Base-by-base conservation (phyloP, 1,140 invertebrate genomes). In the Drosophila burlai region DNA sequence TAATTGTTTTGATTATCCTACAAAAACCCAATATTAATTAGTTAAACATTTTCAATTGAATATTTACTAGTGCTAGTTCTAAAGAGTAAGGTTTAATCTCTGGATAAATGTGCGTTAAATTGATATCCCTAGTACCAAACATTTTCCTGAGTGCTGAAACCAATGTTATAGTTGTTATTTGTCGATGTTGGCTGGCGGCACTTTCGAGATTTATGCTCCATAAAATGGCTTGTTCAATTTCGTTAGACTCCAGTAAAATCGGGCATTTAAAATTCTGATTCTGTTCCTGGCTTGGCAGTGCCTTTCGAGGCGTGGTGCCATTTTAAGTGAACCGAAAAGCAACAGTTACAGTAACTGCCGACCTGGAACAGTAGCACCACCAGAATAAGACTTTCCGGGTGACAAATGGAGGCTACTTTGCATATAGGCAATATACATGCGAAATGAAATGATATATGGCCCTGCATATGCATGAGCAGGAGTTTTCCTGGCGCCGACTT, bases 381-480 rank as follows among this genome's bases (percentile, higher is more conserved):
- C 6, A 40, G 15, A 49, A 43, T 16, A 24, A 38, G 34, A 4
- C 42, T 42, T 49, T 42, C 24, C 58, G 49, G 75, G 55, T 79
- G 59, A 77, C 76, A 80, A 83, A 87, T 87, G 65, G 58, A 49
- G 67, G 68, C 38, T 52, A 68, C 24, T 76, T 74, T 73, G 78
- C 65, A 86, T 81, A 78, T 68, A 24, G 52, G 61, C 47, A 81
- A 55, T 73, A 69, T 63, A n/a, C 47, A 65, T 64, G 49, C 67
- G 38, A 63, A 79, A 86, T 86, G 34, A 63, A 81, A 86, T 86
- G 83, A 86, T 80, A 80, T 82, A 86, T 82, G 80, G 76, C 57
- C 36, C 60, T 86, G 66, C 59, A 86, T 86, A 86, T 84, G 84
- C 77, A 84, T 89, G 68, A 83, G 78, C 52, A 75, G 76, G 52